Conservation (phyloP, 2,888 invertebrate species). For the Mythimna lalbum region DNA sequence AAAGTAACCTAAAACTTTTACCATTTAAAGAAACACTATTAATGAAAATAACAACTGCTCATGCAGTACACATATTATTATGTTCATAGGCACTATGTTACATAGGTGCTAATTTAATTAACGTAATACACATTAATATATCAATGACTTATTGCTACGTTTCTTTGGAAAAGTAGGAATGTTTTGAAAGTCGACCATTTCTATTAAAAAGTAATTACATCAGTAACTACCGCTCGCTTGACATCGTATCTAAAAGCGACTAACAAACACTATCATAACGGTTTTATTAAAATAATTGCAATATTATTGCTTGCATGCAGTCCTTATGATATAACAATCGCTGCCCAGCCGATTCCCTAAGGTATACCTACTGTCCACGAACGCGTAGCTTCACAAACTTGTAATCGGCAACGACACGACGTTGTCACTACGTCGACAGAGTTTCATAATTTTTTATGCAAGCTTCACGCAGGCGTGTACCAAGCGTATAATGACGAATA, state of each 20-base stretch:
- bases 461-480: too few species aligned
- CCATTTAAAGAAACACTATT: neutral
- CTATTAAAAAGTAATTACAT: conserved; percentile 34
- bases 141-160: conserved; percentile 53
- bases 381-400: too few species aligned
- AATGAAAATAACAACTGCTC: conserved; percentile 11
- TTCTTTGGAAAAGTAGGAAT: conserved; percentile 67
- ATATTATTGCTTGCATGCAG: conserved; percentile 54
- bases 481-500: too few species aligned
- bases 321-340: conserved; percentile 36
- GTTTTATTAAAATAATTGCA: conserved; percentile 41
- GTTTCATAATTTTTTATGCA: too few species aligned
- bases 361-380: too few species aligned
- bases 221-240: conserved; percentile 15
- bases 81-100: conserved; percentile 20
- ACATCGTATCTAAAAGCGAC: conserved; percentile 33
- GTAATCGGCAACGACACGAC: too few species aligned
- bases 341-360: neutral
- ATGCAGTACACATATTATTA: neutral
- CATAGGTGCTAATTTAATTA: conserved; percentile 13
- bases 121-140: conserved; percentile 27
- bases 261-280: conserved; percentile 43
- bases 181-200: conserved; percentile 48
- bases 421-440: too few species aligned
- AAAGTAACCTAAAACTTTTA: too few species aligned